Evolutionary conservation across 1,140 invertebrate genomes (phyloP).

Genomic region (Vollenhovia emeryi): DNA sequence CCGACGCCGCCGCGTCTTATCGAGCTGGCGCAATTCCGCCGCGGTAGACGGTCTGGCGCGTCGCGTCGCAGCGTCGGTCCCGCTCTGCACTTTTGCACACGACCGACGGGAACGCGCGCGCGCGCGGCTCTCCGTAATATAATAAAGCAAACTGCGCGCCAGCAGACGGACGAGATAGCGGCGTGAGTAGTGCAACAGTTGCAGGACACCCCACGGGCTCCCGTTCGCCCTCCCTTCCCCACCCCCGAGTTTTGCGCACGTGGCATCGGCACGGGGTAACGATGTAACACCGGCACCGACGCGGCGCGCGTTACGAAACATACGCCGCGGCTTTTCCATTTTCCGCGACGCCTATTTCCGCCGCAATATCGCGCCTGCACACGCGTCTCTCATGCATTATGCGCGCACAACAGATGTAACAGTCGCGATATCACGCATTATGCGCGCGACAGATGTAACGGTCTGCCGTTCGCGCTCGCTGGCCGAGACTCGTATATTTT

Average conservation of each 20-base stretch:
- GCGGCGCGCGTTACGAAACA: constrained; percentile 36
- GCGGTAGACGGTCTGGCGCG: constrained; percentile 39
- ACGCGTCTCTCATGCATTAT: constrained; percentile 74
- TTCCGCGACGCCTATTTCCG: constrained; percentile 68
- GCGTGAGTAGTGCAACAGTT: constrained; percentile 60
- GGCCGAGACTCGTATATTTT: constrained; percentile 60
- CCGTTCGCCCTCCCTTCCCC: background rate
- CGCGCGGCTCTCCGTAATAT: constrained; percentile 2
- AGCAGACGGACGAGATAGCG: constrained; percentile 28
- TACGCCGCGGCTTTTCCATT: constrained; percentile 68
- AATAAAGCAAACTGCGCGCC: constrained; percentile 41
- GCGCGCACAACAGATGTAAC: constrained; percentile 72
- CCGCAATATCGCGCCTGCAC: constrained; percentile 67
- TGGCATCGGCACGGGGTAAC: background rate
- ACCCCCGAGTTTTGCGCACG: background rate
- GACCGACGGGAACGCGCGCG: background rate
- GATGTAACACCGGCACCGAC: constrained; percentile 18
- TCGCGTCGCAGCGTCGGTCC: constrained; percentile 9
- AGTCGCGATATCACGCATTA: constrained; percentile 74
- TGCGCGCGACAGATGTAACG: constrained; percentile 77
- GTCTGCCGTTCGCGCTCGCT: constrained; percentile 61
- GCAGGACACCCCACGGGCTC: constrained; percentile 18
- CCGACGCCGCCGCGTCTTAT: constrained; percentile 37
- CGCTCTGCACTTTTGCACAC: constrained; percentile 15
- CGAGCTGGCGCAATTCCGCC: constrained; percentile 23